Evolutionary conservation across 2,113 vertebrate species (phyloP).

Genomic region (Calonectris borealis): DNA sequence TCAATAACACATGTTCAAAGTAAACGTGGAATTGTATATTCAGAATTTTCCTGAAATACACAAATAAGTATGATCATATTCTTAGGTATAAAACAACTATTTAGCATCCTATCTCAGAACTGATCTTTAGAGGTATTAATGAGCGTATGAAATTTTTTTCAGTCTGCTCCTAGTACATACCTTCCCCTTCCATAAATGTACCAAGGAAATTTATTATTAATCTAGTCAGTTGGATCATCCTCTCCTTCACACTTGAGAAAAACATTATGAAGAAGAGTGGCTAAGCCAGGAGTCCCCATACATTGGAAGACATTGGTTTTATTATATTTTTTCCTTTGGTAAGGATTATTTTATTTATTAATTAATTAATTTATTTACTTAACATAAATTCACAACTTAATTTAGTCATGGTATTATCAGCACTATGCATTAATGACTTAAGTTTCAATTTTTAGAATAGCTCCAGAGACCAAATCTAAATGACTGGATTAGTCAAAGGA

Average conservation of each 20-base stretch:
- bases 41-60: slow-evolving; percentile 74
- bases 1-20: slow-evolving; percentile 76
- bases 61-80: slow-evolving; percentile 31
- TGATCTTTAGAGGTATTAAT: slow-evolving; percentile 80
- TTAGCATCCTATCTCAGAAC: slow-evolving; percentile 68
- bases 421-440: background rate
- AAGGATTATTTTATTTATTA: background rate
- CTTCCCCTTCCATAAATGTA: slow-evolving; percentile 74
- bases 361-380: background rate
- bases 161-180: slow-evolving; percentile 69
- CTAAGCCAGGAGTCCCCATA: background rate
- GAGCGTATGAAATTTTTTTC: slow-evolving; percentile 64
- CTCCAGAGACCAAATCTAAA: slow-evolving; percentile 25
- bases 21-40: slow-evolving; percentile 74
- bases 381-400: background rate
- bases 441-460: background rate
- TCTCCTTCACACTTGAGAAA: background rate
- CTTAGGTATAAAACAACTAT: slow-evolving; percentile 41
- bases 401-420: background rate
- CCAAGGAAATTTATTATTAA: slow-evolving; percentile 52
- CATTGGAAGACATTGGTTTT: background rate
- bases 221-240: background rate
- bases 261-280: background rate
- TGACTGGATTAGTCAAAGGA: background rate
- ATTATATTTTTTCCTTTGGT: background rate